Conservation (phyloP, 1,140 invertebrate species). For the Gryon sp. region DNA sequence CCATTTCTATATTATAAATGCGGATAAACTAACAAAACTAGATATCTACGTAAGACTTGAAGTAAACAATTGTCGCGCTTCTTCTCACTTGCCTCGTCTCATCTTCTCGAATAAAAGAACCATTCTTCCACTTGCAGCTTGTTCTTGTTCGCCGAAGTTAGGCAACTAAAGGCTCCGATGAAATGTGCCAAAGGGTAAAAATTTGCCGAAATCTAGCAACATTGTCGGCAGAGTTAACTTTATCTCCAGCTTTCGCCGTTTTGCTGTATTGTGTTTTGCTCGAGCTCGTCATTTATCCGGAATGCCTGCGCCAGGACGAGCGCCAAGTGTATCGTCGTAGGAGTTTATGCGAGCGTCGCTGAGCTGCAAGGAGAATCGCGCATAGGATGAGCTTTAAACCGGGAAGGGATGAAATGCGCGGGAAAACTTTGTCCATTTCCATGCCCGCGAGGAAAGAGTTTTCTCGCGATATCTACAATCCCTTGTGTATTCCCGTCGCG, state of each 20-base stretch:
- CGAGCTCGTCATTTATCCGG: conserved; percentile 32
- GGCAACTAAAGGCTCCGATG: background rate
- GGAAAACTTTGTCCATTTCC: conserved; percentile 76
- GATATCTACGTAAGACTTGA: background rate
- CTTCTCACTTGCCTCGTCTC: background rate
- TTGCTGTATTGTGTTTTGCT: conserved; percentile 13
- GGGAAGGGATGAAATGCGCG: too few relatives aligned
- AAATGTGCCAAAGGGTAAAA: conserved; percentile 17
- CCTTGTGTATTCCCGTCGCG: conserved; percentile 51
- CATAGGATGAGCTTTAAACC: too few relatives aligned
- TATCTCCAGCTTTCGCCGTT: conserved; percentile 38
- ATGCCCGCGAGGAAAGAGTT: conserved; percentile 69
- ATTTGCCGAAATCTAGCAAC: conserved; percentile 19
- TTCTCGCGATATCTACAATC: conserved; percentile 64
- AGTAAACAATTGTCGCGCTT: conserved; percentile 1
- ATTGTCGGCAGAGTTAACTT: conserved; percentile 39
- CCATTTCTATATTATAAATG: too few relatives aligned
- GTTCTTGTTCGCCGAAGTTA: conserved; percentile 1
- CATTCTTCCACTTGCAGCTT: background rate
- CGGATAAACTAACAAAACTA: background rate
- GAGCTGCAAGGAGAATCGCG: conserved; percentile 67
- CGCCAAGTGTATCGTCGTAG: conserved; percentile 71
- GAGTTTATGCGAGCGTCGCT: conserved; percentile 69
- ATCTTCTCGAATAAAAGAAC: background rate
- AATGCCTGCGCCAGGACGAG: conserved; percentile 61